Evolutionary conservation across 2,113 vertebrate genomes (phyloP).

Genomic region (Tichodroma muraria): DNA sequence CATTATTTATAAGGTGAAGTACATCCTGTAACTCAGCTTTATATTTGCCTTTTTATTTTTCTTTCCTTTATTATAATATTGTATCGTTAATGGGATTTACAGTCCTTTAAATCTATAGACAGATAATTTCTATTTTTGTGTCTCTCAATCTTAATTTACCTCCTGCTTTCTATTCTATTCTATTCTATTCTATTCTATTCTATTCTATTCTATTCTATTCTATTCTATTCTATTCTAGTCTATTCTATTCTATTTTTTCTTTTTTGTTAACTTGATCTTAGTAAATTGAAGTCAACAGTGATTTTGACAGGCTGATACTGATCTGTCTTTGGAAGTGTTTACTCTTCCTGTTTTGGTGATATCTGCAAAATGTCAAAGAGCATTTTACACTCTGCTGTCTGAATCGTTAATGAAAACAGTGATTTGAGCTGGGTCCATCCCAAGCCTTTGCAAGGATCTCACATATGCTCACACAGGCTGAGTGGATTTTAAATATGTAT

Average conservation of each 20-base stretch:
- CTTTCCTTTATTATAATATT: not conserved
- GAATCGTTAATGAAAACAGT: not conserved
- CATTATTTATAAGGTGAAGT: not conserved
- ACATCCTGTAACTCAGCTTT: not conserved
- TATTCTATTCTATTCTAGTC: too few relatives aligned
- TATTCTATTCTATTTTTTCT: too few relatives aligned
- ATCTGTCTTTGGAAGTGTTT: not conserved
- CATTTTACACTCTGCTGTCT: not conserved
- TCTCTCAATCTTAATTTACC: not conserved
- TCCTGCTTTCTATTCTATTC: not conserved
- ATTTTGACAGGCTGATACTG: not conserved
- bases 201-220: too few relatives aligned
- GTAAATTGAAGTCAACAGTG: not conserved
- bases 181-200: too few relatives aligned
- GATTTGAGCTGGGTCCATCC: not conserved
- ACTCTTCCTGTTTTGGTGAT: not conserved
- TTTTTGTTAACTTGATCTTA: not conserved
- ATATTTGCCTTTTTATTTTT: not conserved
- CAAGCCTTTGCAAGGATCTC: not conserved
- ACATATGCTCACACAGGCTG: not conserved
- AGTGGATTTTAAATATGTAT: not conserved
- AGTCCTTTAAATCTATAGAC: not conserved
- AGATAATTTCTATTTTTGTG: not conserved
- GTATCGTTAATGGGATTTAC: not conserved
- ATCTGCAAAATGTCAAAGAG: not conserved